Percentiles rank a stretch among this genome's conserved stretches.
phyloP scores from a whole-genome alignment of 2,797 vertebrate genomes.

The Lutjanus argentimaculatus region DNA sequence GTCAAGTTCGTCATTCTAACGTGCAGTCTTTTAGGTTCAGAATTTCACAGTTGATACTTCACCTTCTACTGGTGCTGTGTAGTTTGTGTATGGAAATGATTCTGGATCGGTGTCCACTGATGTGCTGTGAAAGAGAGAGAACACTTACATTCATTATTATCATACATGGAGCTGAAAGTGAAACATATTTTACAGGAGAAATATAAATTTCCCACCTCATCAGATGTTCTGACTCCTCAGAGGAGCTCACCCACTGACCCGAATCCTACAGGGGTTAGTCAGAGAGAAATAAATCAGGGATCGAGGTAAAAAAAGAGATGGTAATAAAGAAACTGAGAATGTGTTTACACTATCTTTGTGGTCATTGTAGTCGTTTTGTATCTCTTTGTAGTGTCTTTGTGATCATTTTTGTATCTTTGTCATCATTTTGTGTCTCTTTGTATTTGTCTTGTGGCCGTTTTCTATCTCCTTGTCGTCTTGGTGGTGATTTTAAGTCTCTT shows the following conservation, averaged over 20 bases:
- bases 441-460: too few species aligned
- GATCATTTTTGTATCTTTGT: too few species aligned
- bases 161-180: neutral
- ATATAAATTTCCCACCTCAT: slow-evolving; percentile 76
- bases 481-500: too few species aligned
- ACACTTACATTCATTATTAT: neutral
- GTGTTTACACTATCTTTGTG: too few species aligned
- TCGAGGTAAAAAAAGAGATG: neutral
- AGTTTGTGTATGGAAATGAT: slow-evolving; percentile 51
- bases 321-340: neutral
- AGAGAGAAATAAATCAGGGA: neutral
- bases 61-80: slow-evolving; percentile 76
- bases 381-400: too few species aligned
- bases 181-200: neutral
- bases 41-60: neutral
- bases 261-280: slow-evolving; percentile 56
- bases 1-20: rapidly evolving
- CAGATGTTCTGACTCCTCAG: slow-evolving; percentile 81
- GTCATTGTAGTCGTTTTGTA: too few species aligned
- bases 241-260: slow-evolving; percentile 72
- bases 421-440: neutral
- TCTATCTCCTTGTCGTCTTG: too few species aligned
- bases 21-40: neutral
- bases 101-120: slow-evolving; percentile 46
- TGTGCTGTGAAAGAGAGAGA: slow-evolving; percentile 56